Percentiles rank a stretch among this genome's conserved stretches.
These are phyloP conservation scores for Enteromius treurensis DNA, from an alignment of 2,797 vertebrate species.

Conservation along the genomic window DNA sequence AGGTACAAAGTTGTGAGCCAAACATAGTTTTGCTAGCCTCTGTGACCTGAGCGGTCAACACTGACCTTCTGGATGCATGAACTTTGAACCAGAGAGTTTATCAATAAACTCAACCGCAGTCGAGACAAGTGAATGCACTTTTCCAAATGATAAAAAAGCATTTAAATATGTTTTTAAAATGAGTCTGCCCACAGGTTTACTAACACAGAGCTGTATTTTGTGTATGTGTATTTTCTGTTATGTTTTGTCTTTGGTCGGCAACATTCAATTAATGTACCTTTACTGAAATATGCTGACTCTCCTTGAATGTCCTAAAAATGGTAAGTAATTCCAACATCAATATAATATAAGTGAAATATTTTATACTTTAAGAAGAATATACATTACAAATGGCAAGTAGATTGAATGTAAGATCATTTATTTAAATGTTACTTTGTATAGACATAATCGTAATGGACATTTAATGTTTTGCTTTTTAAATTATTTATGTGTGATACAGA, in stretches of 20 bases:
- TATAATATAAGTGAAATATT: not conserved
- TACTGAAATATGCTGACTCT: not conserved
- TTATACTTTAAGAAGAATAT: slow-evolving; percentile 6
- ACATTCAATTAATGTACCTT: not conserved
- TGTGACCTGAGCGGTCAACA: not conserved
- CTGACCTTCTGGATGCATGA: not conserved
- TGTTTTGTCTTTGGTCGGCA: not conserved
- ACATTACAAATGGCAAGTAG: not conserved
- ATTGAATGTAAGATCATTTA: slow-evolving; percentile 15
- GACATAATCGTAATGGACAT: not conserved
- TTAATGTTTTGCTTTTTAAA: slow-evolving; percentile 5
- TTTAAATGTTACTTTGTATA: not conserved
- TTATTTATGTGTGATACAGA: slow-evolving; percentile 2
- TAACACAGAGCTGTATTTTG: not conserved
- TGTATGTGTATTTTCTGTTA: not conserved
- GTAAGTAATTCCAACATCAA: not conserved
- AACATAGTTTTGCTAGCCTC: not conserved
- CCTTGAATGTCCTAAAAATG: not conserved
- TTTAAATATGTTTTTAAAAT: not conserved
- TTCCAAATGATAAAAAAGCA: not conserved
- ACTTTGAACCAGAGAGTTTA: not conserved
- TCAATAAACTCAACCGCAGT: not conserved
- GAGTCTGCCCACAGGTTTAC: not conserved
- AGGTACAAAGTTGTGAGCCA: slow-evolving; percentile 67
- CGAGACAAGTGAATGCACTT: not conserved